These are phyloP conservation scores for Zeus faber DNA, from an alignment of 2,113 vertebrate genomes.

Conservation along the genomic window DNA sequence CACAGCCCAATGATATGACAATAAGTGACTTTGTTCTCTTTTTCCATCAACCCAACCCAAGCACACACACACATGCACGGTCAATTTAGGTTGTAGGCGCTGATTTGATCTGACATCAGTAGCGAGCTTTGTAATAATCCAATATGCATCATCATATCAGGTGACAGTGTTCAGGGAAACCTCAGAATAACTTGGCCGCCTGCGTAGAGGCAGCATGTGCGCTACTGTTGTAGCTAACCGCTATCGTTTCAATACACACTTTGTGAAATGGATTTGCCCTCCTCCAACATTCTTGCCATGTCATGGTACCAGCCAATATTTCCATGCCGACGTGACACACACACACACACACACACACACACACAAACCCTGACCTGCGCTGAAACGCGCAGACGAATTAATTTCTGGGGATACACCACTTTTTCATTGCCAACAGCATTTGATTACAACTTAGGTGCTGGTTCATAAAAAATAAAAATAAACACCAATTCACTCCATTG, in stretches of 20 bases:
- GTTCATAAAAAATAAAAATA: too few species aligned
- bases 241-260: conserved; percentile 30
- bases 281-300: conserved; percentile 19
- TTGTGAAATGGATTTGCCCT: neutral
- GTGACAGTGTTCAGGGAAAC: conserved; percentile 59
- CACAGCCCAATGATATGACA: conserved; percentile 37
- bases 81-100: conserved; percentile 43
- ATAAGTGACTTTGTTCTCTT: conserved; percentile 52
- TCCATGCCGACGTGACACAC: neutral
- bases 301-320: neutral
- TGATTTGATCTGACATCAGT: conserved; percentile 58
- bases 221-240: conserved; percentile 26
- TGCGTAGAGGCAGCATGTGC: conserved; percentile 27
- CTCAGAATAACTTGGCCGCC: conserved; percentile 49
- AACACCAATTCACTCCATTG: too few species aligned
- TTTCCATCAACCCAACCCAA: conserved; percentile 46
- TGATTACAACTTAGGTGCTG: too few species aligned
- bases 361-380: too few species aligned
- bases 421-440: too few species aligned
- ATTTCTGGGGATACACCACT: too few species aligned
- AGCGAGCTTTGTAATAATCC: conserved; percentile 66
- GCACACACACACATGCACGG: conserved; percentile 31
- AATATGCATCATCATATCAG: conserved; percentile 70
- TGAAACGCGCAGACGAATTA: too few species aligned
- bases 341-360: conserved; percentile 1